These are phyloP conservation scores for Danio aesculapii DNA, from an alignment of 2,797 vertebrate genomes.

Conservation along the genomic window DNA sequence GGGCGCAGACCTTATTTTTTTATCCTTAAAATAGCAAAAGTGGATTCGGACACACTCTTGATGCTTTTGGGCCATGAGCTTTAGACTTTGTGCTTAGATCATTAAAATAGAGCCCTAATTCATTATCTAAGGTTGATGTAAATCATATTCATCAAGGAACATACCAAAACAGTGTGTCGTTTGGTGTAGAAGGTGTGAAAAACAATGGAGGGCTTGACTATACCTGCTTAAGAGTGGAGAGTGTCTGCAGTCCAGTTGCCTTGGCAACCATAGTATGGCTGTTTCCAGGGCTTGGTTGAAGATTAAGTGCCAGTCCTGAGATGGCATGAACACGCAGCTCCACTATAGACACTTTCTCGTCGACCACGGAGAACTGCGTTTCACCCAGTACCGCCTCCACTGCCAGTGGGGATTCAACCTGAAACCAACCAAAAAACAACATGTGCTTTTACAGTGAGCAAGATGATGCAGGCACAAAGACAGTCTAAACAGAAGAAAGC, in stretches of 20 bases:
- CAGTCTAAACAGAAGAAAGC: background rate
- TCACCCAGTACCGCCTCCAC: constrained; percentile 92
- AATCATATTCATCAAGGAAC: background rate
- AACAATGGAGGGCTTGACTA: background rate
- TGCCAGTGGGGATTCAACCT: constrained; percentile 95
- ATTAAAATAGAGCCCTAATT: background rate
- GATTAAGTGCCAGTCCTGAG: constrained; percentile 88
- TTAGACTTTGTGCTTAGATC: too few species aligned
- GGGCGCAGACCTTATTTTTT: too few species aligned
- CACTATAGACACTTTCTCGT: constrained; percentile 95
- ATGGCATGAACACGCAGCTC: constrained; percentile 91
- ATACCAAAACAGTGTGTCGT: background rate
- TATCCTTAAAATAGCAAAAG: too few species aligned
- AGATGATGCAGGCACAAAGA: background rate
- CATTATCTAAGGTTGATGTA: background rate
- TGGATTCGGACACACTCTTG: too few species aligned
- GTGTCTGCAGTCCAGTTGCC: constrained; percentile 87
- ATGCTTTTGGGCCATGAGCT: too few species aligned
- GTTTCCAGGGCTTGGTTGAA: constrained; percentile 93
- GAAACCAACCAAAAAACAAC: constrained; percentile 39
- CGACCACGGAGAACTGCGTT: constrained; percentile 87
- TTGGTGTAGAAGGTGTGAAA: background rate
- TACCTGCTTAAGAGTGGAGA: constrained; percentile 94
- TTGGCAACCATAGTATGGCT: constrained; percentile 97
- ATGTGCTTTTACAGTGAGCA: background rate